Evolutionary conservation across 2,797 vertebrate species (phyloP).

Genomic region (Sphenopsis melanotis): DNA sequence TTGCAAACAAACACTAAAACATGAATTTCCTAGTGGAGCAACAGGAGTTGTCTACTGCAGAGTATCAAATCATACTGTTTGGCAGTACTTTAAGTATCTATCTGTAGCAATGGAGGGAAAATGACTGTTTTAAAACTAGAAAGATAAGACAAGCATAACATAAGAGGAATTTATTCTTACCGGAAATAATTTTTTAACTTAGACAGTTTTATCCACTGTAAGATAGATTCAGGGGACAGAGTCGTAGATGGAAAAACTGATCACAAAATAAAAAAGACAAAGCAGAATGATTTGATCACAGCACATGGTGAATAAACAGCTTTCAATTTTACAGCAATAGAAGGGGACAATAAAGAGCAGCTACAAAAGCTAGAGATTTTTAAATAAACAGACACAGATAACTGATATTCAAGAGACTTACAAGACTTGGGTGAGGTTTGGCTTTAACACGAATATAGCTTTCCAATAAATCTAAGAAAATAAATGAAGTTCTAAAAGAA

Average conservation of each 20-base stretch:
- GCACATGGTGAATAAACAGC: neutral
- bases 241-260: neutral
- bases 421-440: neutral
- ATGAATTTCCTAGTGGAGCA: neutral
- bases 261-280: neutral
- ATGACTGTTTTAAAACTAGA: neutral
- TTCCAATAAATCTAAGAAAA: constrained; percentile 35
- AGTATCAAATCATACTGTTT: neutral
- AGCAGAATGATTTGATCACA: neutral
- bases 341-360: neutral
- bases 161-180: neutral
- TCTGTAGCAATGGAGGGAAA: neutral
- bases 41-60: neutral
- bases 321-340: neutral
- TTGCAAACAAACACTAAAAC: neutral
- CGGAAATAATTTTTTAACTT: neutral
- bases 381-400: constrained; percentile 9
- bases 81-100: neutral
- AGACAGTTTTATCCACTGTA: neutral
- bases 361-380: neutral
- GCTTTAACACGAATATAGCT: neutral
- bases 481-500: constrained; percentile 29
- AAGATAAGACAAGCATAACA: neutral
- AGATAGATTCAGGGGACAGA: neutral
- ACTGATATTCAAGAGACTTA: neutral